phyloP scores from a whole-genome alignment of 1,140 invertebrate genomes.

The Saxidomus purpurata region DNA sequence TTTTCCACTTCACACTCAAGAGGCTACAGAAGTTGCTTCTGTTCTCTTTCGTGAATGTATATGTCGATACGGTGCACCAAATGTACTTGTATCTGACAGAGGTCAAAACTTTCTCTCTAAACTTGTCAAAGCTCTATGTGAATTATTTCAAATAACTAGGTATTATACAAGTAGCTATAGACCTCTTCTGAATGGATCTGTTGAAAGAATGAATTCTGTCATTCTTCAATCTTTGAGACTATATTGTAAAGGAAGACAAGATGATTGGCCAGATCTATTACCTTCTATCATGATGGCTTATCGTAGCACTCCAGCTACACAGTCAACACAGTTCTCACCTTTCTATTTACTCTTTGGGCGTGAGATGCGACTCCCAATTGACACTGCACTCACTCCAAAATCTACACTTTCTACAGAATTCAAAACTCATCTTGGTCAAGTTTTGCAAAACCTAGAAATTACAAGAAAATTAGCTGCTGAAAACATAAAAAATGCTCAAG shows the following conservation, averaged over 20 bases:
- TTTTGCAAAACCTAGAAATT: not conserved
- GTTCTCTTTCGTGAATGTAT: conserved; percentile 34
- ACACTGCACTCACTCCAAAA: not conserved
- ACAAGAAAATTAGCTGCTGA: not conserved
- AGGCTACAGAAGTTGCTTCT: conserved; percentile 2
- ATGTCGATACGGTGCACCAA: conserved; percentile 49
- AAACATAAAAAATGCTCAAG: not conserved
- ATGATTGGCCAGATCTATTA: conserved; percentile 53
- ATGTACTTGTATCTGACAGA: conserved; percentile 42
- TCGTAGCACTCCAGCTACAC: not conserved
- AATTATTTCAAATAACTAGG: conserved; percentile 35
- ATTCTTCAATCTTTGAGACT: conserved; percentile 47
- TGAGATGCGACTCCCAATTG: not conserved
- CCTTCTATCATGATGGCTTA: conserved; percentile 58
- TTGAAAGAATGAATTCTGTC: conserved; percentile 46
- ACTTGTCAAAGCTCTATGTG: conserved; percentile 32
- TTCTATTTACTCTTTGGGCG: conserved; percentile 1
- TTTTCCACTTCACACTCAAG: not conserved
- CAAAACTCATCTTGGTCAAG: not conserved
- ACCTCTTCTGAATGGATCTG: conserved; percentile 42
- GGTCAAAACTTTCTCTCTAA: conserved; percentile 44
- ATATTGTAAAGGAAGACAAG: conserved; percentile 42
- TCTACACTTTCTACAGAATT: not conserved
- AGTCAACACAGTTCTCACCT: not conserved
- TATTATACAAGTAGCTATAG: conserved; percentile 41